Evolutionary conservation across 2,888 invertebrate genomes (phyloP), one percentile per base, ranked within the genome.

Genomic region (Cheilosia variabilis): DNA sequence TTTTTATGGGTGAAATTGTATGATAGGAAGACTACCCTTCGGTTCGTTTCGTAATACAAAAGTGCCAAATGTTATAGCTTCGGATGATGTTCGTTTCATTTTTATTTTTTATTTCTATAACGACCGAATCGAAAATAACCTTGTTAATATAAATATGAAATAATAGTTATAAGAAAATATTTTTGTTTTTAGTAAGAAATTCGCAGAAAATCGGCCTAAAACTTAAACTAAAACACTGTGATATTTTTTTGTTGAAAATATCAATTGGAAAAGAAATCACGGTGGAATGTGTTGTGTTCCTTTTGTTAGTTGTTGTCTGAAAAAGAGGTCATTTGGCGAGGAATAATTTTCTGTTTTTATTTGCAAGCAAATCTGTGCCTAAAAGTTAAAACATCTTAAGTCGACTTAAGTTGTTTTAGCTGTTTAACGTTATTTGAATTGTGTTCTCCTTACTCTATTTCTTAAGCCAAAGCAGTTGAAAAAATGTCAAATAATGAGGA

Each of bases 61-160:
- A 68, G 76, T 76, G 76, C 76, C 76, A 76, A 76, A 76, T 68
- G 68, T 76, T 53, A 27, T 53, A 53, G 31, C 37, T 60, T 69
- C 57, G 22, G n/a, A 50, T 22, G 65, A 37, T 37, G 10, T 37
- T 37, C 17, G 5, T 55, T 45, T 63, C 15, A 34, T 37, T 66
- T 57, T 24, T 31, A 31, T 43, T 34, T 62, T 31, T 47, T 27
- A 6, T 47, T 27, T 24, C 52, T 34, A 24, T 62, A 53, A 24
- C 53, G 53, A 73, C 37, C 63, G 43, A 63, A 71, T 71, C 69
- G 58, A 55, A 68, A 62, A 73, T 62, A 47, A 58, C 24, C 4
- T 52, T 76, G 65, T 66, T 68, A n/a, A 68, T 52, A 63, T 31
- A 58, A 65, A 47, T 57, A 24, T 27, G 2, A 34, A n/a, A 31